These are phyloP conservation scores for Amblyjoppa proteus DNA, from an alignment of 2,888 invertebrate species.

Conservation along the genomic window DNA sequence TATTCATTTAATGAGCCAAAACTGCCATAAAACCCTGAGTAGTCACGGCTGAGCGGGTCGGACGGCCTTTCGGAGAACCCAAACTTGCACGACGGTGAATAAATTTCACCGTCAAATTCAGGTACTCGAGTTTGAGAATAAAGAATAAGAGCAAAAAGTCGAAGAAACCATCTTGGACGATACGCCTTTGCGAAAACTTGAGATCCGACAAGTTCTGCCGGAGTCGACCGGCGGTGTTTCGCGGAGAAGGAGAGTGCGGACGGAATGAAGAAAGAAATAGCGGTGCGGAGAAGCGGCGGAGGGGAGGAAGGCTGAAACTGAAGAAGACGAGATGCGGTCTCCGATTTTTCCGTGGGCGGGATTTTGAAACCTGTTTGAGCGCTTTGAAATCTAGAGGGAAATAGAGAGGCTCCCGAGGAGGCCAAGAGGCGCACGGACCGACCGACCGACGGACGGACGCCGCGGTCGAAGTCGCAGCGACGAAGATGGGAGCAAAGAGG, in stretches of 20 bases:
- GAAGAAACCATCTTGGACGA: neutral
- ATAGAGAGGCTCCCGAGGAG: slow-evolving; percentile 75
- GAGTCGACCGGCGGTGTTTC: neutral
- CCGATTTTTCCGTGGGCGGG: slow-evolving; percentile 83
- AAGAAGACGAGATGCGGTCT: slow-evolving; percentile 71
- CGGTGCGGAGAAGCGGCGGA: neutral
- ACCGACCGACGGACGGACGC: slow-evolving; percentile 47
- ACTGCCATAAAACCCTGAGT: neutral
- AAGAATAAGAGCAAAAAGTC: neutral
- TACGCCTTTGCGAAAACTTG: slow-evolving; percentile 31
- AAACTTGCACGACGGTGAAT: neutral
- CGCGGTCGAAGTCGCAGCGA: slow-evolving; percentile 15
- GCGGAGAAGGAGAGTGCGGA: slow-evolving; percentile 50
- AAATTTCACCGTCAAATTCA: neutral
- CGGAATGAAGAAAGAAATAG: slow-evolving; percentile 53
- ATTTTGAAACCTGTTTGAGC: slow-evolving; percentile 85
- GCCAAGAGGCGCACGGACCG: slow-evolving; percentile 73
- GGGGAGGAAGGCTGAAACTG: slow-evolving; percentile 41
- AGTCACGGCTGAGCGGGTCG: neutral
- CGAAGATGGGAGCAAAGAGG: slow-evolving; percentile 34
- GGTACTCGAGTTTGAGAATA: neutral
- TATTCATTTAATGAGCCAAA: neutral
- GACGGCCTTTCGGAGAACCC: neutral
- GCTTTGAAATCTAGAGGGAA: slow-evolving; percentile 83
- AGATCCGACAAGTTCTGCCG: slow-evolving; percentile 32